phyloP scores from a whole-genome alignment of 2,888 invertebrate genomes.

The Andrena minutula region DNA sequence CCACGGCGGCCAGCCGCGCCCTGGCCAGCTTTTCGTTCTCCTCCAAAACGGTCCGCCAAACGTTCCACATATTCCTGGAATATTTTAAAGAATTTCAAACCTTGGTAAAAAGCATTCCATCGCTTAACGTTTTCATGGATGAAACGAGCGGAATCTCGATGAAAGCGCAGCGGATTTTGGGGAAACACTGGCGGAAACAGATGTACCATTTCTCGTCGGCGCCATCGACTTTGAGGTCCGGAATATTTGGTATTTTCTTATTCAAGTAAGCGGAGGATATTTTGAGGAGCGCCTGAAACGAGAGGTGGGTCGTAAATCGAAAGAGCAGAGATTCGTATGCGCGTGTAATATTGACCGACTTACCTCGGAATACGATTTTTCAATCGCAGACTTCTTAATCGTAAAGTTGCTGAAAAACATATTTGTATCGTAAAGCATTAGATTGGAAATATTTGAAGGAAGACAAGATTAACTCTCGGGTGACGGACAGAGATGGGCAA shows the following conservation, averaged over 20 bases:
- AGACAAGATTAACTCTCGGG: background rate
- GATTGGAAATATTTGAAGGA: background rate
- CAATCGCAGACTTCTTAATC: constrained; percentile 95
- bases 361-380: constrained; percentile 97
- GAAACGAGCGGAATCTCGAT: no score
- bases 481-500: no score
- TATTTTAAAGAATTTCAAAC: background rate
- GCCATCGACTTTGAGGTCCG: constrained; percentile 95
- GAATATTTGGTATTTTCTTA: constrained; percentile 97
- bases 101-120: no score
- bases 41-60: constrained; percentile 98
- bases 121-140: no score
- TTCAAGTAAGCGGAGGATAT: constrained; percentile 96
- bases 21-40: constrained; percentile 97
- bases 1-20: constrained; percentile 96
- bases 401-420: constrained; percentile 90
- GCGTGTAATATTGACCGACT: constrained; percentile 73
- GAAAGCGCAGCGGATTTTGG: background rate
- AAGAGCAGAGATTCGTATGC: background rate
- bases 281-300: constrained; percentile 92
- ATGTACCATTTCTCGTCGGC: constrained; percentile 95
- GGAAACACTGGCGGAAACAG: constrained; percentile 72
- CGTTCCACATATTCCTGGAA: constrained; percentile 98
- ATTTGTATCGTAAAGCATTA: background rate
- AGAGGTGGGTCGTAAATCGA: constrained; percentile 5